These are phyloP conservation scores for Latrodectus elegans DNA, from an alignment of 2,888 invertebrate species.

Conservation along the genomic window DNA sequence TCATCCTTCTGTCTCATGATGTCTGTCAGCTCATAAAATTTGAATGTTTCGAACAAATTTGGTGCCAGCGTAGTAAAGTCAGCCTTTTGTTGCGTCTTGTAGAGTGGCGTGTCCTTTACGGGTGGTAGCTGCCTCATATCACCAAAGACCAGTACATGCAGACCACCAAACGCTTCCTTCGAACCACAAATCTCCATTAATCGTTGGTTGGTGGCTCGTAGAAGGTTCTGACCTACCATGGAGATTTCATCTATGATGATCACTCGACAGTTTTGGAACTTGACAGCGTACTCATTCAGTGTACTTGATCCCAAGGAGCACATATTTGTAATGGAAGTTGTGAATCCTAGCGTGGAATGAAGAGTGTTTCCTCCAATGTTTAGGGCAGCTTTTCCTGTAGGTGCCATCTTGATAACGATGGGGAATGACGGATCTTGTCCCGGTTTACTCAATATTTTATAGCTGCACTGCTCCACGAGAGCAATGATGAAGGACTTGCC, in stretches of 20 bases:
- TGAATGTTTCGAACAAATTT: background rate
- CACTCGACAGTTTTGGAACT: slow-evolving; percentile 7
- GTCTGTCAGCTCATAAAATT: slow-evolving; percentile 63
- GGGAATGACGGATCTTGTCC: background rate
- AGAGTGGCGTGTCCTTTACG: slow-evolving; percentile 28
- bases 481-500: slow-evolving; percentile 70
- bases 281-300: slow-evolving; percentile 51
- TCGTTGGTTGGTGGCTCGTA: slow-evolving; percentile 71
- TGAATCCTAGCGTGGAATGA: slow-evolving; percentile 71
- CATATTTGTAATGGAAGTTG: slow-evolving; percentile 55
- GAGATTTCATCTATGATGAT: slow-evolving; percentile 74
- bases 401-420: slow-evolving; percentile 68
- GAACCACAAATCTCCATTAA: slow-evolving; percentile 73
- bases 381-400: slow-evolving; percentile 72
- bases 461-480: no score
- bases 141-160: slow-evolving; percentile 73
- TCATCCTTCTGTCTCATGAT: slow-evolving; percentile 51
- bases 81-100: background rate
- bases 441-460: background rate
- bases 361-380: slow-evolving; percentile 70
- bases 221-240: slow-evolving; percentile 72
- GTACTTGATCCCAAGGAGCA: slow-evolving; percentile 65
- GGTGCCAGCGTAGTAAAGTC: no score
- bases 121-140: slow-evolving; percentile 70
- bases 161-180: slow-evolving; percentile 72